phyloP scores from a whole-genome alignment of 1,140 invertebrate genomes.

The Cydia fagiglandana region DNA sequence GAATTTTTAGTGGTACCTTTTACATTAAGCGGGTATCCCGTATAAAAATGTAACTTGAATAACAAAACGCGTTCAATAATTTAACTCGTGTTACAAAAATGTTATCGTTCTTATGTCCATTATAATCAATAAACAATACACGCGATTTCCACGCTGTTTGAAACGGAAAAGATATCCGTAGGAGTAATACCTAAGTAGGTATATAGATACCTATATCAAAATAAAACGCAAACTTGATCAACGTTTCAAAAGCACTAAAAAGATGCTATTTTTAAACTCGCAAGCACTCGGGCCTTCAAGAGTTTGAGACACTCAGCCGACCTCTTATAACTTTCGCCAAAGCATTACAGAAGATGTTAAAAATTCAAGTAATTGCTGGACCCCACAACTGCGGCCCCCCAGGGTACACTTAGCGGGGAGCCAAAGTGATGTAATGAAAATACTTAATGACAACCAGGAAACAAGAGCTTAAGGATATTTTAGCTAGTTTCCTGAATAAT shows the following conservation, averaged over 20 bases:
- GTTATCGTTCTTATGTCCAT: too few relatives aligned
- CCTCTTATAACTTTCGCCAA: constrained; percentile 32
- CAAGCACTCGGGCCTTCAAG: constrained; percentile 5
- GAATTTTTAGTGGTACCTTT: too few relatives aligned
- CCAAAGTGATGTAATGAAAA: constrained; percentile 49
- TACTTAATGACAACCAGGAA: constrained; percentile 41
- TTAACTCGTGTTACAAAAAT: too few relatives aligned
- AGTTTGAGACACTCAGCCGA: constrained; percentile 29
- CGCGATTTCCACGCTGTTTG: too few relatives aligned
- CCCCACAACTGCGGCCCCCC: constrained; percentile 46
- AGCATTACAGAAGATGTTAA: constrained; percentile 48
- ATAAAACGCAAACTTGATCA: not conserved
- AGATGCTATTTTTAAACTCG: not conserved
- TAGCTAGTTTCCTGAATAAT: constrained; percentile 2
- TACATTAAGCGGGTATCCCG: too few relatives aligned
- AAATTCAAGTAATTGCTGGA: constrained; percentile 56
- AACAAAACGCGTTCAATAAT: too few relatives aligned
- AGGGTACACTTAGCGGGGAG: constrained; percentile 46
- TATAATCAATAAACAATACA: too few relatives aligned
- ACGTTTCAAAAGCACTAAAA: not conserved
- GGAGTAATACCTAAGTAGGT: too few relatives aligned
- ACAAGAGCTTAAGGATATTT: constrained; percentile 2
- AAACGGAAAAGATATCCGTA: too few relatives aligned
- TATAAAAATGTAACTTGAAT: too few relatives aligned
- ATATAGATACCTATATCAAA: too few relatives aligned